Evolutionary conservation across 2,888 invertebrate genomes (phyloP).

Genomic region (Cataglyphis albicans): DNA sequence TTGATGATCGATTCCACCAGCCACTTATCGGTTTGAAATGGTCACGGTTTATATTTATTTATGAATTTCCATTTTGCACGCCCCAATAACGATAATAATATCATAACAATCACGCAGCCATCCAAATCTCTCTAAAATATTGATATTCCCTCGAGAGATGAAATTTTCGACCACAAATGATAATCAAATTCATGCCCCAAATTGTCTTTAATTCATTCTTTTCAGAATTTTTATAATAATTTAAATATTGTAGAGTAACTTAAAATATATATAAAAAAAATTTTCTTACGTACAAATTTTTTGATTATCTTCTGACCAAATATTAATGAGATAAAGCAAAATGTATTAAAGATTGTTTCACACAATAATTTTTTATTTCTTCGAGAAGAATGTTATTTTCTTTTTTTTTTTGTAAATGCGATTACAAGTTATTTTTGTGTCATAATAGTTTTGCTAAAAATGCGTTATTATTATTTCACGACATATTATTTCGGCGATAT

Average conservation of each 20-base stretch:
- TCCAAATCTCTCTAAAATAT: constrained; percentile 18
- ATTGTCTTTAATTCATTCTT: background rate
- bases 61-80: constrained; percentile 46
- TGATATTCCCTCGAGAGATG: background rate
- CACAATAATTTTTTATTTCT: background rate
- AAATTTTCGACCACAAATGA: background rate
- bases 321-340: background rate
- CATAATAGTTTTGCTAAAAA: background rate
- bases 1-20: background rate
- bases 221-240: background rate
- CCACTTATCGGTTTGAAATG: constrained; percentile 53
- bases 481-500: background rate
- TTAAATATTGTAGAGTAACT: background rate
- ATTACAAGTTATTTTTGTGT: background rate
- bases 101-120: constrained; percentile 15
- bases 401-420: background rate
- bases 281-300: background rate
- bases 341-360: background rate
- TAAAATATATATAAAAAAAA: background rate
- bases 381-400: background rate
- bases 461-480: background rate
- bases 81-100: constrained; percentile 16
- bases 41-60: constrained; percentile 60
- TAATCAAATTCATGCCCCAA: background rate
- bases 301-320: background rate